Evolutionary conservation across 2,888 invertebrate genomes (phyloP), one percentile per base, ranked within the genome.

Genomic region (Drosophila fungiperda): DNA sequence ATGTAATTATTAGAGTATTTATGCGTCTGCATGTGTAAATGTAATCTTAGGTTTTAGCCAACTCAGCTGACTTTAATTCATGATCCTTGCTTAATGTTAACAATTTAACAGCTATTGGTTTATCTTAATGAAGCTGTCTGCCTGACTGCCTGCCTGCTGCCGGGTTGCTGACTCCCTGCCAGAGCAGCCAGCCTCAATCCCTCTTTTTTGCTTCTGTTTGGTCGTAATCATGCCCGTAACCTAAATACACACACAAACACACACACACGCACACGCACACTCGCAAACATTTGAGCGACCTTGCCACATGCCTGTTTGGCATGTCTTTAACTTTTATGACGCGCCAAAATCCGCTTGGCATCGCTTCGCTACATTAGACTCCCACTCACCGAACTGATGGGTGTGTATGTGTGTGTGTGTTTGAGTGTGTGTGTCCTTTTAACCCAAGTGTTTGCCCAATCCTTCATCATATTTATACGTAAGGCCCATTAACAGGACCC

Each of bases 51-150:
- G 87, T 85, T 82, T 26, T 74, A 70, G 59, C 40, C 60, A 67
- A 69, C 71, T 73, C 79, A 67, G 73, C 53, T 69, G 78, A 62
- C 86, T 70, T 86, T 80, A 86, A 90, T 87, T 90, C 83, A 86
- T 87, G 90, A 90, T 90, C 86, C 76, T 88, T 87, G 90, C 87
- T 67, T 82, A 87, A 90, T 87, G 87, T 82, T 90, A 87, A 87
- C 87, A 87, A 87, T 90, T 87, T 87, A 90, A 89, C 90, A 82
- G 89, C 89, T 83, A 87, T 87, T 87, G 90, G 87, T 87, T 87
- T 90, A 90, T 87, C 87, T 88, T 86, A 87, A 87, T 87, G 90
- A 87, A 87, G 90, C 90, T 76, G 88, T 88, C 86, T 88, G 65
- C 65, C 26, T 40, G 33, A 4, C 38, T 50, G 54, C n/a, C 53